These are phyloP conservation scores for Carollia perspicillata DNA, from an alignment of 2,113 vertebrate genomes.

Conservation along the genomic window DNA sequence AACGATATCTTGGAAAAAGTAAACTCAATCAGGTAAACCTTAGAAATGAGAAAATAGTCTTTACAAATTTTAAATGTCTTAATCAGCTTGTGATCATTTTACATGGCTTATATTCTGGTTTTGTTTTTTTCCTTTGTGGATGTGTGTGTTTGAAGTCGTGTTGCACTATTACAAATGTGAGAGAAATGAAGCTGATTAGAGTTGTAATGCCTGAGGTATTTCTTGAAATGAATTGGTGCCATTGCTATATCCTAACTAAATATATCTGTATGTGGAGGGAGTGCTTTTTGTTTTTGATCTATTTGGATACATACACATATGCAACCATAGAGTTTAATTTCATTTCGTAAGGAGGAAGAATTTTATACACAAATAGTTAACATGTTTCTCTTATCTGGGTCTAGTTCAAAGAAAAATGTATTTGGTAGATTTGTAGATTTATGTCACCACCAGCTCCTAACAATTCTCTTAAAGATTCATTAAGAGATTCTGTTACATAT, in stretches of 20 bases:
- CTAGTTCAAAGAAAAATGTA: not conserved
- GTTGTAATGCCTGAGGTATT: not conserved
- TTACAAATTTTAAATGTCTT: not conserved
- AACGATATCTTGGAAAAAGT: not conserved
- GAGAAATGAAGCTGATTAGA: not conserved
- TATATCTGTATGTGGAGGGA: not conserved
- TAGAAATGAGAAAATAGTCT: constrained; percentile 38
- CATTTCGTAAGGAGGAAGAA: not conserved
- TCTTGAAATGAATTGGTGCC: not conserved
- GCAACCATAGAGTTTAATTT: not conserved
- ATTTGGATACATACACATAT: not conserved
- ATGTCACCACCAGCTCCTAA: not conserved
- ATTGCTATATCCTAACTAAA: not conserved
- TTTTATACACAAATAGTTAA: not conserved
- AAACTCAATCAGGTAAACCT: not conserved
- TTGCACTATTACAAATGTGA: not conserved
- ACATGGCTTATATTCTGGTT: not conserved
- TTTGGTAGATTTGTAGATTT: not conserved
- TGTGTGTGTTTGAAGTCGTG: not conserved
- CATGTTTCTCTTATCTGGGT: constrained; percentile 1
- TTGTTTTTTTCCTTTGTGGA: not conserved
- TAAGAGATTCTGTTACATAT: not conserved
- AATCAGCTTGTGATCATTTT: not conserved
- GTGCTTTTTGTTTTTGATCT: not conserved
- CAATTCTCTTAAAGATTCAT: not conserved